These are phyloP conservation scores for Lagria hirta DNA, from an alignment of 2,888 invertebrate species.

Conservation along the genomic window DNA sequence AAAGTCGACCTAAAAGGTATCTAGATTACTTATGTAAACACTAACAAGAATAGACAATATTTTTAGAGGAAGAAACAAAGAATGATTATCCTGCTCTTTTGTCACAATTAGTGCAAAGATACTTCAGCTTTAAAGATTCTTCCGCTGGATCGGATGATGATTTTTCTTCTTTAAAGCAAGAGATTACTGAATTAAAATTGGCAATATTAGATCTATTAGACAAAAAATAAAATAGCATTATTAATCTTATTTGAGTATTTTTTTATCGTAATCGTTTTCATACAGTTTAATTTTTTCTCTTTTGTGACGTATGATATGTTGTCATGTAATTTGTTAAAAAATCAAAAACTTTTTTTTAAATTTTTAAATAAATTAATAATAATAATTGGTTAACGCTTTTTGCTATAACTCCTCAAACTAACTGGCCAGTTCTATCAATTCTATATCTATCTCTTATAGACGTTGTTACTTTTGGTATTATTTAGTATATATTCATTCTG, in stretches of 20 bases:
- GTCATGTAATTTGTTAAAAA: too few relatives aligned
- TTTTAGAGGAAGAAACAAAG: conserved; percentile 10
- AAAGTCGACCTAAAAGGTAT: conserved; percentile 48
- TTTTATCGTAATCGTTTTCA: not conserved
- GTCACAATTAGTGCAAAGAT: conserved; percentile 62
- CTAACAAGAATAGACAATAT: not conserved
- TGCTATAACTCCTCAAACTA: too few relatives aligned
- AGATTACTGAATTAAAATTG: conserved; percentile 52
- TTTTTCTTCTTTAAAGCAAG: conserved; percentile 54
- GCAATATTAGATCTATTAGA: conserved; percentile 43
- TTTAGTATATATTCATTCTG: too few relatives aligned
- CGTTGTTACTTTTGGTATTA: too few relatives aligned
- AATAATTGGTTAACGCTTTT: too few relatives aligned
- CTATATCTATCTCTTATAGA: too few relatives aligned
- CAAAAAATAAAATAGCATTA: conserved; percentile 30
- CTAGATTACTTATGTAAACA: conserved; percentile 52
- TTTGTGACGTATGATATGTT: too few relatives aligned
- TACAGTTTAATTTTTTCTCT: too few relatives aligned
- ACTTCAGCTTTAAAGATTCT: conserved; percentile 59
- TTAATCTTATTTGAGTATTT: conserved; percentile 5
- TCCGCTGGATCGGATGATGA: conserved; percentile 52
- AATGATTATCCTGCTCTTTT: conserved; percentile 58
- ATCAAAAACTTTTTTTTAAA: too few relatives aligned
- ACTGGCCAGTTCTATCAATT: too few relatives aligned
- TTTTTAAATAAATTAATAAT: too few relatives aligned